Evolutionary conservation across 2,113 vertebrate species (phyloP).

Genomic region (Ondatra zibethicus): DNA sequence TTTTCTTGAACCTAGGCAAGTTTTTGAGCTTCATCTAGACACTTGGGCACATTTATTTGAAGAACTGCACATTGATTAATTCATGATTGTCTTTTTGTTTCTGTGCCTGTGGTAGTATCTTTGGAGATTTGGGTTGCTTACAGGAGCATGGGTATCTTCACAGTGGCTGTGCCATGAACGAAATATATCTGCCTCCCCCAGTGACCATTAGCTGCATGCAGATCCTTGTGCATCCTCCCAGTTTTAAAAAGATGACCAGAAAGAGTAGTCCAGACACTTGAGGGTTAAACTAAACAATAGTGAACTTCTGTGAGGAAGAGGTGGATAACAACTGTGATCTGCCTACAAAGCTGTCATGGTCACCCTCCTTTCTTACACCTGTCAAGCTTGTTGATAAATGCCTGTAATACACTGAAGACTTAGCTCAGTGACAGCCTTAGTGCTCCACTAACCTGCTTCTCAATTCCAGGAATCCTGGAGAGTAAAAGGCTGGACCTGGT

Average conservation of each 20-base stretch:
- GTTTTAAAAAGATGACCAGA: background rate
- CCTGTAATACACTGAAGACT: background rate
- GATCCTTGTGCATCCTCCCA: background rate
- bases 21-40: background rate
- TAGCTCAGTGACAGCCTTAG: background rate
- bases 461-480: constrained; percentile 93
- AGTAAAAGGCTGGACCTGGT: constrained; percentile 94
- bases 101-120: background rate
- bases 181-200: background rate
- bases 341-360: too few relatives aligned
- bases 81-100: background rate
- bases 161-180: background rate
- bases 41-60: background rate
- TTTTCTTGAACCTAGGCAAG: background rate
- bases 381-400: fast-evolving
- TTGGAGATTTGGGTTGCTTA: background rate
- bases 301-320: background rate
- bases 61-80: background rate
- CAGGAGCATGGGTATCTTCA: background rate
- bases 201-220: background rate
- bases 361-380: background rate
- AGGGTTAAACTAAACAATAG: background rate
- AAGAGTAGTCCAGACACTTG: fast-evolving
- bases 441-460: background rate
- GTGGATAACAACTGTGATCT: background rate